Conservation (phyloP, 2,888 invertebrate species). For the Bembecia ichneumoniformis region DNA sequence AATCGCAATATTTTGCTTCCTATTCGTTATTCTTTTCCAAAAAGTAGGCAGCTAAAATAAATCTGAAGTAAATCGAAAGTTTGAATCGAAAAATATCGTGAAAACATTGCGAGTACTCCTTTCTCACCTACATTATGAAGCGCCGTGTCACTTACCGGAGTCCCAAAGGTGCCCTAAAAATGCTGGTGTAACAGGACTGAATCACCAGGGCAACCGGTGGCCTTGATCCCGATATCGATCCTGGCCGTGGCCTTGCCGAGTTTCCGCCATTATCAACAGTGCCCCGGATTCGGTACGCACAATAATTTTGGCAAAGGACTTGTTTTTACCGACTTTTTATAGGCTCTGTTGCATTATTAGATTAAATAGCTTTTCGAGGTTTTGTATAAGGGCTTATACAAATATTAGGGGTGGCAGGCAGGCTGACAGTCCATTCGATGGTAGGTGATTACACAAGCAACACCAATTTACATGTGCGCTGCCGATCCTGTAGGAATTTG, state of each 20-base stretch:
- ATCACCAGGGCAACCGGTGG: slow-evolving; percentile 10
- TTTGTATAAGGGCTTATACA: too few species aligned
- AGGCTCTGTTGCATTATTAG: too few species aligned
- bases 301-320: neutral
- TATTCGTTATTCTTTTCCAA: too few species aligned
- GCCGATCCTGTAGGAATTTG: too few species aligned
- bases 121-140: neutral
- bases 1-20: too few species aligned
- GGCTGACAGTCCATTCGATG: too few species aligned
- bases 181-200: slow-evolving; percentile 3
- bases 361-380: too few species aligned
- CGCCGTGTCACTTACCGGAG: neutral
- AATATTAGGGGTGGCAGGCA: too few species aligned
- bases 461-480: too few species aligned
- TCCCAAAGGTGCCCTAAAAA: neutral
- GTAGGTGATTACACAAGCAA: too few species aligned
- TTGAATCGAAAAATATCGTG: neutral
- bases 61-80: too few species aligned
- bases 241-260: slow-evolving; percentile 4
- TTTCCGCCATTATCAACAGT: slow-evolving; percentile 30
- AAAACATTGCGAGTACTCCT: neutral
- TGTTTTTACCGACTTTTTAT: neutral
- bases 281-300: neutral
- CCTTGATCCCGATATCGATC: neutral
- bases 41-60: too few species aligned